Conservation (phyloP, 2,797 vertebrate species). For the Silurus aristotelis region DNA sequence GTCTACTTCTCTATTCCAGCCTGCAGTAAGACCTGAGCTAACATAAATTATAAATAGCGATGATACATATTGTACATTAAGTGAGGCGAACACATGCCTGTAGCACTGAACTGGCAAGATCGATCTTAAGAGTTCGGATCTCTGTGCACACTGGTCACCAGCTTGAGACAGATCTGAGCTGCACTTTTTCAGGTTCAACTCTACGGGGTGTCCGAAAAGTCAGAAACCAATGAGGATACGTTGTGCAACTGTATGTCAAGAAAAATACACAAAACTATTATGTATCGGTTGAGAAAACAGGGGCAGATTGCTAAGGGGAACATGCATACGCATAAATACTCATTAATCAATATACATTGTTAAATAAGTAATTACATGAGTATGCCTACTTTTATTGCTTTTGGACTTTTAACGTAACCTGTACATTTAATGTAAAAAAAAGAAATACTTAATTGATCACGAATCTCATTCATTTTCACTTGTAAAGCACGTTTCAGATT, state of each 20-base stretch:
- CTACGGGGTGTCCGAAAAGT: neutral
- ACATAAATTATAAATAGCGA: conserved; percentile 17
- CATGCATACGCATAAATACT: neutral
- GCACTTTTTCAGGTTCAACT: neutral
- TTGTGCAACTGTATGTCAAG: too few species aligned
- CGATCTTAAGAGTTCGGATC: neutral
- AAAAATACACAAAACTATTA: too few species aligned
- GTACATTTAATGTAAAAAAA: neutral
- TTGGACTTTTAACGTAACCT: neutral
- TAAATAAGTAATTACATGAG: too few species aligned
- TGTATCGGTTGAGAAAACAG: neutral
- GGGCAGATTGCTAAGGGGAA: neutral
- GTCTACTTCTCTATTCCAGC: neutral
- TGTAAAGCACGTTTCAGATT: neutral
- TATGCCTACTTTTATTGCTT: too few species aligned
- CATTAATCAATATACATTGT: too few species aligned
- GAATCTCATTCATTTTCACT: neutral
- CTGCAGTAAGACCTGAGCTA: neutral
- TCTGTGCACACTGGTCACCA: neutral
- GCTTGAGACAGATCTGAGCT: neutral
- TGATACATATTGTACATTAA: neutral
- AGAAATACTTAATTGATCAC: neutral
- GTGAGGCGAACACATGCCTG: neutral
- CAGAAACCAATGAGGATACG: neutral
- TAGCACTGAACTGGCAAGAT: neutral